Evolutionary conservation across 2,888 invertebrate species (phyloP), one percentile per base, ranked within the genome.

Genomic region (Orchestes rusci): DNA sequence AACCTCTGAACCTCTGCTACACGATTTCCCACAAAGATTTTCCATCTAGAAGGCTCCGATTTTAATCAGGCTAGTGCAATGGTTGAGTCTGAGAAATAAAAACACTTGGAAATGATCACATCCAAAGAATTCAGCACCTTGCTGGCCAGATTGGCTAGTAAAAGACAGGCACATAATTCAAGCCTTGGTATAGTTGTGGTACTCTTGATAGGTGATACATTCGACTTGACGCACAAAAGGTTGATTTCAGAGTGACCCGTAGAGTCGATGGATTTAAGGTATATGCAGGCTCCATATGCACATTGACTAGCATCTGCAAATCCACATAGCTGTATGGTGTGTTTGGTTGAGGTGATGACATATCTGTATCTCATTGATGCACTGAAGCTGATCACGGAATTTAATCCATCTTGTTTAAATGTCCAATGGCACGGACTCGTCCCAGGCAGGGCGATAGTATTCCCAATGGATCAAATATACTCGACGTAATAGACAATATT

Each of bases 1-100:
- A 31, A 15, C 5, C 13, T 35, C 28, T 52, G 50, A 12, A 52
- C 2, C 32, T n/a, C n/a, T n/a, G n/a, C n/a, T n/a, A n/a, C n/a
- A n/a, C n/a, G n/a, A n/a, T n/a, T n/a, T n/a, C n/a, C 44, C 2
- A 53, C 48, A 38, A 53, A 52, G 3, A 44, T 49, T 37, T 49
- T 48, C 44, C 37, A 48, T 31, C 19, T 39, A 8, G 16, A n/a
- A 29, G 43, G 43, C 15, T 31, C 30, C 2, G 27, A 15, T 10
- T 16, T 17, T 10, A 45, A n/a, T 48, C 48, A 52, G 4, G 29
- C 15, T 13, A 50, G 32, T 4, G 43, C 48, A 3, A 53, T 52
- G 7, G 40, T 42, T 2, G 53, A 52, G 18, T 34, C 34, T 8
- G 34, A 34, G 16, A 48, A 47, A 28, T 30, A 39, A 39, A 35